These are phyloP conservation scores for Orbicella faveolata DNA, from an alignment of 64 coral and sea anemone species.

Conservation along the genomic window DNA sequence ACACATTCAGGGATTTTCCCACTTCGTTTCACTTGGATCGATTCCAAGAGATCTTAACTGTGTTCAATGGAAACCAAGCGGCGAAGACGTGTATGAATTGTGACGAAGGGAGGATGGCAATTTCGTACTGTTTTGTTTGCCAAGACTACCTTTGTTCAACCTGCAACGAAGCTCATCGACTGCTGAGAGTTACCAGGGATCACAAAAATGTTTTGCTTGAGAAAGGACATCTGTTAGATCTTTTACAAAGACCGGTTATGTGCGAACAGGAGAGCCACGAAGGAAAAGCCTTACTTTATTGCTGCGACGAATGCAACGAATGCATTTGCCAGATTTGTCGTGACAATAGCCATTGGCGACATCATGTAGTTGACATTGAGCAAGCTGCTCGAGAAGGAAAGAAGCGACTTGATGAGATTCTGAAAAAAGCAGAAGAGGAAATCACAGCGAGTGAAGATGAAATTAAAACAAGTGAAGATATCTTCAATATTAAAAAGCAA, in stretches of 20 bases:
- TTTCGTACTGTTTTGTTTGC: constrained; percentile 20
- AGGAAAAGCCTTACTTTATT: background rate
- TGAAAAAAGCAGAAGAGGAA: no score
- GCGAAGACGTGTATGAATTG: background rate
- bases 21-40: no score
- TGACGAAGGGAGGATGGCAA: no score
- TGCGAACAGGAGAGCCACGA: background rate
- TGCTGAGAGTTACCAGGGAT: background rate
- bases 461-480: background rate
- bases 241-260: no score
- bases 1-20: background rate
- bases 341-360: background rate
- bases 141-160: background rate
- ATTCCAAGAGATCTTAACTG: background rate
- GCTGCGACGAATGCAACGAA: background rate
- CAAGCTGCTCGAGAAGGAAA: background rate
- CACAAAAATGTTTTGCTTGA: background rate
- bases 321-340: background rate
- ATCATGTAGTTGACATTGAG: background rate
- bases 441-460: background rate
- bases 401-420: no score
- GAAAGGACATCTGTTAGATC: no score
- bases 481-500: background rate
- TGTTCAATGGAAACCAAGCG: background rate
- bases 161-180: constrained; percentile 3